Percentiles rank a stretch among this genome's conserved stretches.
Evolutionary conservation across 1,140 invertebrate species (phyloP).

Genomic region (Aphaenogaster ashmeadi): DNA sequence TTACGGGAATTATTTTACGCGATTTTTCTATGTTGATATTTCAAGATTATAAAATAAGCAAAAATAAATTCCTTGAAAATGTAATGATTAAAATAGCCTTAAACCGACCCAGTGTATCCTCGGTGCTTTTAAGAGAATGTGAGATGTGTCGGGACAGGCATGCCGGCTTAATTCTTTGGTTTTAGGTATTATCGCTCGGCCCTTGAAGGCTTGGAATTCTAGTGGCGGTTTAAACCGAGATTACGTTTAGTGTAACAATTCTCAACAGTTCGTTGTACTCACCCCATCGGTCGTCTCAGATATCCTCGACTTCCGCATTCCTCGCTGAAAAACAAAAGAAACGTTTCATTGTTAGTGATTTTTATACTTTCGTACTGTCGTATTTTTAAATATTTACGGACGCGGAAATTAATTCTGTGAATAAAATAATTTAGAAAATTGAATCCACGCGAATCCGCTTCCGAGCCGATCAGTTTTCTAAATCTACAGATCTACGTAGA

Average conservation of each 20-base stretch:
- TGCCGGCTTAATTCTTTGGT: constrained; percentile 25
- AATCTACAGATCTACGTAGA: not conserved
- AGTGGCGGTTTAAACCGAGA: constrained; percentile 16
- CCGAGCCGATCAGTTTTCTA: constrained; percentile 12
- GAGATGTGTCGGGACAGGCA: not conserved
- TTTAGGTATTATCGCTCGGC: constrained; percentile 1
- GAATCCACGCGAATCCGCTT: not conserved
- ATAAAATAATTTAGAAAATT: not conserved
- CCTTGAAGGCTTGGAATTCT: not conserved
- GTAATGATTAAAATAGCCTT: constrained; percentile 4
- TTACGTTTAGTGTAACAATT: constrained; percentile 24
- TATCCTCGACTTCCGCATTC: constrained; percentile 34
- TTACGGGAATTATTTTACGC: not conserved
- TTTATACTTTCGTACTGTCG: not conserved
- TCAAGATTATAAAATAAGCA: not conserved
- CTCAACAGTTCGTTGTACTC: not conserved
- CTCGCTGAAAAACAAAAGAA: constrained; percentile 33
- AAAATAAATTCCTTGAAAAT: not conserved
- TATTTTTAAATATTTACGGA: not conserved
- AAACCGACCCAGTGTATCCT: not conserved
- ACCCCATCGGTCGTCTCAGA: constrained; percentile 30
- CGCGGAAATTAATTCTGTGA: not conserved
- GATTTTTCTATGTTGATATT: not conserved
- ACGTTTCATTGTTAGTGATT: not conserved
- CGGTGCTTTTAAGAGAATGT: not conserved